These are phyloP conservation scores for Epinotia brunnichana DNA, from an alignment of 2,888 invertebrate genomes.

Conservation along the genomic window DNA sequence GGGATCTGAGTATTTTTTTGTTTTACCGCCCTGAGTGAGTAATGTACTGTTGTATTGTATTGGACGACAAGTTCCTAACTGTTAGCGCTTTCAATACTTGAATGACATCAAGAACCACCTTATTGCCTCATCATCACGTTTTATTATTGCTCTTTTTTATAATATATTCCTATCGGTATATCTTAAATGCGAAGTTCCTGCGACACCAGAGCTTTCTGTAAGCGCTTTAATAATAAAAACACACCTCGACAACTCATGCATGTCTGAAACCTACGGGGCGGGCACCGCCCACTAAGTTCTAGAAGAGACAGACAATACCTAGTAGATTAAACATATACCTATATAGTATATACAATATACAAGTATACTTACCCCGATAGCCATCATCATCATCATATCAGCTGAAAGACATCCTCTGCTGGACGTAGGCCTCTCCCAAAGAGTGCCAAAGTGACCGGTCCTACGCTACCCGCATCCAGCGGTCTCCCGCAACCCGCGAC, in stretches of 20 bases:
- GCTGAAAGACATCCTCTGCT: too few relatives aligned
- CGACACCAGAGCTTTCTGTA: conserved; percentile 50
- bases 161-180: conserved; percentile 8
- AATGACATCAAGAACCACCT: too few relatives aligned
- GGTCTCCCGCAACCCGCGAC: too few relatives aligned
- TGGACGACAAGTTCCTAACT: too few relatives aligned
- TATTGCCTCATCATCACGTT: too few relatives aligned
- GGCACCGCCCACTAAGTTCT: neutral
- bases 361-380: neutral
- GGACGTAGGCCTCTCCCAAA: too few relatives aligned
- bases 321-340: neutral
- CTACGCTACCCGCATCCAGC: too few relatives aligned
- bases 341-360: neutral
- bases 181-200: conserved; percentile 7
- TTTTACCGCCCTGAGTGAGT: too few relatives aligned
- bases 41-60: too few relatives aligned
- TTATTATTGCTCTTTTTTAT: neutral
- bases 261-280: conserved; percentile 35
- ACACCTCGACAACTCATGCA: conserved; percentile 61
- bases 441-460: too few relatives aligned
- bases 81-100: too few relatives aligned
- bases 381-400: neutral
- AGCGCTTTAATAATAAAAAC: conserved; percentile 79
- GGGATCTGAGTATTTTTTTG: too few relatives aligned
- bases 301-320: conserved; percentile 10